Evolutionary conservation across 2,113 vertebrate genomes (phyloP).

Genomic region (Sapayoa aenigma): DNA sequence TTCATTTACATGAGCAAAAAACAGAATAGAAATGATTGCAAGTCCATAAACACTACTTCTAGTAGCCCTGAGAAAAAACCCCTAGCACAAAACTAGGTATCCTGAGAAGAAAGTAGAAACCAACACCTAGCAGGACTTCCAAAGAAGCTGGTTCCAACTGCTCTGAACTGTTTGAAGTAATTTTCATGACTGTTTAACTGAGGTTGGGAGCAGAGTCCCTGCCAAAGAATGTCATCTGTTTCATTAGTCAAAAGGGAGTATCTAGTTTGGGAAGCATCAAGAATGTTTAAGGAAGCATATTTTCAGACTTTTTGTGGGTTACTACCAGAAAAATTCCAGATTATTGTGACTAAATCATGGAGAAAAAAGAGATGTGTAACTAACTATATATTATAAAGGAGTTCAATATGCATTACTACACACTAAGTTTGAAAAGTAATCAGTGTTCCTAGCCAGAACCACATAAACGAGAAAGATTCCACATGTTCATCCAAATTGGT

Average conservation of each 20-base stretch:
- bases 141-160: background rate
- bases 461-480: background rate
- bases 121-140: background rate
- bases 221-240: slow-evolving; percentile 26
- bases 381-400: background rate
- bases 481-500: background rate
- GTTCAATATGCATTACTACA: background rate
- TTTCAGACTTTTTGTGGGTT: background rate
- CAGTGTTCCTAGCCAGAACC: background rate
- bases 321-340: background rate
- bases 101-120: background rate
- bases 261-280: background rate
- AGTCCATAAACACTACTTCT: background rate
- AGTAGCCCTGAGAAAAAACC: background rate
- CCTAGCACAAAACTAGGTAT: background rate
- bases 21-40: background rate
- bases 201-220: background rate
- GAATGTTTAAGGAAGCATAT: background rate
- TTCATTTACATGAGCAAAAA: background rate
- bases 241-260: background rate
- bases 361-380: background rate
- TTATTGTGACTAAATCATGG: background rate
- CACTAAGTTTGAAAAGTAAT: background rate
- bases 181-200: slow-evolving; percentile 17
- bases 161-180: background rate